Evolutionary conservation across 2,888 invertebrate genomes (phyloP), one percentile per base, ranked within the genome.

Genomic region (Taphrorychus bicolor): DNA sequence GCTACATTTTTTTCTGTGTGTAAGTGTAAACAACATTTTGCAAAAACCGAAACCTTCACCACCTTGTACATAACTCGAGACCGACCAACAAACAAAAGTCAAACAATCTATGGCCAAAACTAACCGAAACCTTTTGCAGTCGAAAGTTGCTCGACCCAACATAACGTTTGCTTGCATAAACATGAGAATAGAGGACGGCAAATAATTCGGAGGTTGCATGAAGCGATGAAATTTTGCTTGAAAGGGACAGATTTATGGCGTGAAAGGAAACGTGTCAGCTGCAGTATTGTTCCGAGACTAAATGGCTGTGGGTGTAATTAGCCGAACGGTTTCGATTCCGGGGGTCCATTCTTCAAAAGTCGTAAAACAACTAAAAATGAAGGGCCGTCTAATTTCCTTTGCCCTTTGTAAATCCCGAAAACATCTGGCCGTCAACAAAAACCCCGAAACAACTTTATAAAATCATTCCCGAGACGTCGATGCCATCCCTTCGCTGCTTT

Each of bases 181-280:
- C 69, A 69, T 69, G 69, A 69, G 69, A 59, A 59, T 14, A 18
- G 59, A n/a, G n/a, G 58, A 53, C 16, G 21, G 56, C 59, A 56
- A 64, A 59, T 54, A 69, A 60, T 64, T 64, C 22, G 24, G 59
- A 32, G 54, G 56, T 54, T 63, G 53, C 62, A 62, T 5, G 42
- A 11, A 63, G 59, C 56, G 49, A 56, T n/a, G 49, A 61, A 61
- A 65, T 53, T 65, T 61, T 57, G 69, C 61, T 61, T 60, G 61
- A 69, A 69, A 60, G 65, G 58, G 60, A 57, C 64, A 69, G 64
- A 69, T 69, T 69, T 69, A 69, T 64, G 19, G 59, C 60, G 56
- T 57, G 23, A 63, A 69, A 69, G 60, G 69, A 64, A 69, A 59
- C 60, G 64, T 62, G 69, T 64, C 69, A 69, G 69, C 59, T 69